Base-by-base conservation (phyloP, 92 coral and sea anemone species). In the Desmophyllum pertusum region DNA sequence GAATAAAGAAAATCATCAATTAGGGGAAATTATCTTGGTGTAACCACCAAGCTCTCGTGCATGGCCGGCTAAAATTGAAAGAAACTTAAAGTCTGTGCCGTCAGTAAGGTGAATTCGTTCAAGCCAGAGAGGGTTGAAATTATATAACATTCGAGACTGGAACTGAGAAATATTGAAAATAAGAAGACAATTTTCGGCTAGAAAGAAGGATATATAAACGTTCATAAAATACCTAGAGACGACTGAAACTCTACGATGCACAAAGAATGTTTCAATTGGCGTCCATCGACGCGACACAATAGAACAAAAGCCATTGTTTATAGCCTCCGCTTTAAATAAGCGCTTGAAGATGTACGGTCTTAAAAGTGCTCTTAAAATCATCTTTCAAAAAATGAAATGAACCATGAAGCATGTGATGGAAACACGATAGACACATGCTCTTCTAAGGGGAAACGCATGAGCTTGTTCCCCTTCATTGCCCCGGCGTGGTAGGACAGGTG, bases 321-420 rank as follows among this genome's bases (percentile, higher is more conserved):
- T 37, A n/a, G 1, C 42, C 23, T 35, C 73, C 19, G 35, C 35
- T 27, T 21, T 8, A 19, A 67, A 67, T 18, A 1, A 36, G 41
- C 19, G 13, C 4, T 67, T 67, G 10, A 67, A 67, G 18, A 23
- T 67, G 36, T 14, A 38, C 45, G 36, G 6, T 19, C 42, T 67
- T 37, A 29, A 62, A 62, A 6, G 3, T 23, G 45, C 13, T 15
- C 18, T 50, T 10, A 3, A 37, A 67, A 38, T 17, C 10, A 62
- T 62, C 35, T 1, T 19, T 38, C 33, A 4, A 8, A 7, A 27
- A 37, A 67, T 33, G 42, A 30, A 67, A 19, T 67, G 73, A 67
- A 37, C 41, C 73, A 67, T 37, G 30, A 37, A 67, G 53, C 82
- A 78, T 78, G 53, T 78, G 71, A 40, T 4, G 40, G 41, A 62